Percentiles rank a stretch among this genome's conserved stretches.
Evolutionary conservation across 2,888 invertebrate species (phyloP).

Genomic region (Cerastoderma edule): DNA sequence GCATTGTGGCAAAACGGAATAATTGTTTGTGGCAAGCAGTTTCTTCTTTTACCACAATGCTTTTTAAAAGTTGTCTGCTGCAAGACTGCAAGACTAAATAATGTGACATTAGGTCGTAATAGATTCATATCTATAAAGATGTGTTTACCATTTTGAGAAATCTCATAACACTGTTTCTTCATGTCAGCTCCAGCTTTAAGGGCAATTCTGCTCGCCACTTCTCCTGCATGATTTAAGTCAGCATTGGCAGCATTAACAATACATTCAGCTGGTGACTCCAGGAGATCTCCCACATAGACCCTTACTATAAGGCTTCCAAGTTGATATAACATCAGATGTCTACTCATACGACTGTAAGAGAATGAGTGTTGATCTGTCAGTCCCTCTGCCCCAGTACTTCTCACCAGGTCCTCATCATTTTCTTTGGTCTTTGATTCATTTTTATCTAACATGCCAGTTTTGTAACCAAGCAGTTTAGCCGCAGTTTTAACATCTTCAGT

Average conservation of each 20-base stretch:
- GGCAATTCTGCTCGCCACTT: constrained; percentile 56
- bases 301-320: constrained; percentile 26
- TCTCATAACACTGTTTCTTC: constrained; percentile 38
- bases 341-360: background rate
- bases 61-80: too few relatives aligned
- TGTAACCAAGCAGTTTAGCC: background rate
- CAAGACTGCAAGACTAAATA: too few relatives aligned
- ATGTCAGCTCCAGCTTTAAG: constrained; percentile 50
- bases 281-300: constrained; percentile 52
- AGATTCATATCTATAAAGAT: too few relatives aligned
- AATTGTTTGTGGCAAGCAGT: too few relatives aligned
- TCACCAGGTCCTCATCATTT: background rate
- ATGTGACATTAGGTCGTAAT: too few relatives aligned
- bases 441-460: background rate
- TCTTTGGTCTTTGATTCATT: background rate
- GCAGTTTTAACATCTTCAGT: constrained; percentile 5
- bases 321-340: constrained; percentile 3
- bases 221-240: constrained; percentile 49
- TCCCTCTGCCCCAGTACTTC: background rate
- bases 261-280: constrained; percentile 43
- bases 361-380: background rate
- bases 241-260: constrained; percentile 65
- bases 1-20: too few relatives aligned
- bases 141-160: constrained; percentile 12
- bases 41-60: too few relatives aligned